Evolutionary conservation across 1,140 invertebrate species (phyloP), one percentile per base, ranked within the genome.

Genomic region (Drosophila mayri): DNA sequence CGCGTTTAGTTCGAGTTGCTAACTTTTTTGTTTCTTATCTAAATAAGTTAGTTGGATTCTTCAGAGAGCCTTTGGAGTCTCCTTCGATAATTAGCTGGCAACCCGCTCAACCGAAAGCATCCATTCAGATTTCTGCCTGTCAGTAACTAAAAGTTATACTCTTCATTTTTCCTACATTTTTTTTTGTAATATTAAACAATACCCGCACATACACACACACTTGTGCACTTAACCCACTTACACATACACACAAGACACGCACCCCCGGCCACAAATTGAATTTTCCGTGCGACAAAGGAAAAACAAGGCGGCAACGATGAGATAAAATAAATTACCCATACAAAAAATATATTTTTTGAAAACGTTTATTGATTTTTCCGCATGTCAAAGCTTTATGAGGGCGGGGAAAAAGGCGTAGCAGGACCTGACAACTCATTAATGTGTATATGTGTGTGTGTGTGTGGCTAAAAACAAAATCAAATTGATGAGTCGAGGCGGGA

Each of bases 281-380:
- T 87, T 88, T 88, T 60, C 68, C 67, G 43, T 47, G 68, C 62
- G 66, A 87, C 84, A 87, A 80, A 83, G 68, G 76, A 71, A 62
- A 76, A 68, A 66, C 55, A 75, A 84, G 79, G 67, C 75, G 73
- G 64, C 72, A 49, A 44, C 50, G 49, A 67, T 70, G 46, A 76
- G 82, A 85, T 85, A 81, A 76, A 60, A 66, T 59, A 85, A 68
- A 77, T 83, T 76, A 80, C 73, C 49, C 22, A 63, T 64, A 70
- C 46, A 61, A 62, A 68, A 59, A 46, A 60, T 62, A 60, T 58
- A 35, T 60, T 59, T 84, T 87, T 77, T 60, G 44, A 87, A 82
- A 84, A 77, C 57, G 41, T 67, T 74, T 87, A 87, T 87, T 87
- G 84, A 87, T 87, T 87, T 87, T 88, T 7, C 14, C 10, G 22